A percentile compares a stretch with the other conserved stretches of the same genome.
Conservation (phyloP, 2,113 vertebrate genomes). For the Heterocephalus glaber region DNA sequence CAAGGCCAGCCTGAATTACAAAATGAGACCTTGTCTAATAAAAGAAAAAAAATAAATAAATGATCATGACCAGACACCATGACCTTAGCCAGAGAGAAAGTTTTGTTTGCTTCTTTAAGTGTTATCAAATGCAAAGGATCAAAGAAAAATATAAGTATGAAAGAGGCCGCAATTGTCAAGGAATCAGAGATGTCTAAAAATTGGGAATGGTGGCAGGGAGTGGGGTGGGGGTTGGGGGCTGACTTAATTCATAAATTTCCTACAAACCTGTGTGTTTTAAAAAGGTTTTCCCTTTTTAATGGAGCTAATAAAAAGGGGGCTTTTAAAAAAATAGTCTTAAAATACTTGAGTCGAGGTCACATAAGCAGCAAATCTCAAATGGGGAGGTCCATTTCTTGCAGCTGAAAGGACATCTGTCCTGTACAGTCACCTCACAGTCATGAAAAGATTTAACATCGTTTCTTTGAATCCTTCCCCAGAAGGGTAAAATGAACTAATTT, state of each 20-base stretch:
- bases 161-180: neutral
- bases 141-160: conserved; percentile 38
- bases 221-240: neutral
- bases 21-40: neutral
- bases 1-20: neutral
- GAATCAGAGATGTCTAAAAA: conserved; percentile 21
- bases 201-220: neutral
- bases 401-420: neutral
- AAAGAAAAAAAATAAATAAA: neutral
- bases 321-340: conserved; percentile 34
- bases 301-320: conserved; percentile 13
- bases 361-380: neutral
- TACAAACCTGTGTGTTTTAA: neutral
- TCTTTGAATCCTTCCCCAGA: conserved; percentile 7
- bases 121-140: conserved; percentile 43
- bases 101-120: conserved; percentile 49
- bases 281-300: conserved; percentile 43
- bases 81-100: conserved; percentile 11
- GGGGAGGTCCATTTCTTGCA: neutral
- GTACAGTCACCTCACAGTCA: neutral
- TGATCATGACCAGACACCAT: neutral
- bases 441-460: neutral
- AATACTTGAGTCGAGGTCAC: neutral
- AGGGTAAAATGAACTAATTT: conserved; percentile 45
- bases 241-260: conserved; percentile 23